Percentiles rank a stretch among this genome's conserved stretches.
Conservation (phyloP, 2,797 vertebrate species). For the Diceros bicornis region DNA sequence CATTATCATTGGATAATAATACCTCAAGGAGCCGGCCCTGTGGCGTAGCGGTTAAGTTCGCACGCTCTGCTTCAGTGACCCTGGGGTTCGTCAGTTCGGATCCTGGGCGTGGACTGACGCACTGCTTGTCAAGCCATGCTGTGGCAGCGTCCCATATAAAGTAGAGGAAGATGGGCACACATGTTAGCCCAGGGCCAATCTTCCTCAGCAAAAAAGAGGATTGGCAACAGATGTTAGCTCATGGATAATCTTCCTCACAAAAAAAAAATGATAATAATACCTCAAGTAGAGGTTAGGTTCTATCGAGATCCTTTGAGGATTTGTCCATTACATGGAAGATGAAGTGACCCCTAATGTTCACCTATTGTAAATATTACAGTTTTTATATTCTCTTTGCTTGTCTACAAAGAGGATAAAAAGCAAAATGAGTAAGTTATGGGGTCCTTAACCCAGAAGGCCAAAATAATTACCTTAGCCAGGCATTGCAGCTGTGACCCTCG, state of each 20-base stretch:
- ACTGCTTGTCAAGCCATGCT: too few relatives aligned
- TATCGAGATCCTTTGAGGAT: slow-evolving; percentile 12
- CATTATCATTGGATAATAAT: slow-evolving; percentile 22
- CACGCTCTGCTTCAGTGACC: too few relatives aligned
- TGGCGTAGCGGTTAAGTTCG: too few relatives aligned
- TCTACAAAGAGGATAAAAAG: neutral
- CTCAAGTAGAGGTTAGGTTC: neutral
- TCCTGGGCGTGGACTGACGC: too few relatives aligned
- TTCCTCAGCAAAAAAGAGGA: too few relatives aligned
- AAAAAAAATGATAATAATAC: neutral
- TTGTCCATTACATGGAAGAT: neutral
- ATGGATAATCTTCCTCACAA: too few relatives aligned
- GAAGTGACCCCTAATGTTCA: neutral
- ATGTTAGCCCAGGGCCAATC: too few relatives aligned
- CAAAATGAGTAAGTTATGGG: neutral
- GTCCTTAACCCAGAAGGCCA: neutral
- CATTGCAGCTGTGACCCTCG: neutral
- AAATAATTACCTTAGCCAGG: neutral
- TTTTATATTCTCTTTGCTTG: neutral
- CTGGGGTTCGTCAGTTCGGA: too few relatives aligned
- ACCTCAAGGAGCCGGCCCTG: neutral
- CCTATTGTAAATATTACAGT: neutral
- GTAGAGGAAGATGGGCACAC: too few relatives aligned
- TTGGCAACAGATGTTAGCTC: too few relatives aligned
- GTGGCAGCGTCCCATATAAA: too few relatives aligned